Conservation (phyloP, 2,888 invertebrate genomes). For the Octodonta nipae region DNA sequence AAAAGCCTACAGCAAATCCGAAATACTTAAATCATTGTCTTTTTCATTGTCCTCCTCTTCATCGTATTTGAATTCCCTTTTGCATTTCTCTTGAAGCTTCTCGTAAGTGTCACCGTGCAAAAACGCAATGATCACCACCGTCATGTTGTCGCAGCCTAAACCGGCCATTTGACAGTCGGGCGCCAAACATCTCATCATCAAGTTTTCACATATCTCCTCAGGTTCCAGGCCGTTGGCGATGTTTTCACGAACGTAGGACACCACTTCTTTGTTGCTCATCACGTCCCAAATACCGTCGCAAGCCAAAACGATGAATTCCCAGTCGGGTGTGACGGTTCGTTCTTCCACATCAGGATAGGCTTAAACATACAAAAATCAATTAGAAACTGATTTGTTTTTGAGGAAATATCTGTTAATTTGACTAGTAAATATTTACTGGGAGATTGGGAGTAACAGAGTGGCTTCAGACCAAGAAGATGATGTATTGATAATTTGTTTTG, state of each 20-base stretch:
- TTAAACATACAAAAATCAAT: no score
- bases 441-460: no score
- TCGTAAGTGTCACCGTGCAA: constrained; percentile 43
- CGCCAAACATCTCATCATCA: constrained; percentile 88
- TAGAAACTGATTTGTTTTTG: no score
- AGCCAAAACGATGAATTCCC: constrained; percentile 92
- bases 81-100: constrained; percentile 21
- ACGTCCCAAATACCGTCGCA: constrained; percentile 99
- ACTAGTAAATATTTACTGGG: no score
- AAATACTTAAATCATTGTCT: no score
- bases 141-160: constrained; percentile 98
- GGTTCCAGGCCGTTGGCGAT: constrained; percentile 75
- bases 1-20: no score
- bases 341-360: constrained; percentile 87
- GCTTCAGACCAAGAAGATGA: no score
- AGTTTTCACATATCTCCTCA: constrained; percentile 87
- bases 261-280: constrained; percentile 85
- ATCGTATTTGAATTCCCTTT: constrained; percentile 8
- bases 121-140: constrained; percentile 79
- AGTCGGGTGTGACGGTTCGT: constrained; percentile 67
- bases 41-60: constrained; percentile 9
- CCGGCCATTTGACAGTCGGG: constrained; percentile 96
- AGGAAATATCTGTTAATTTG: no score
- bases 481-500: no score
- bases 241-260: constrained; percentile 74